Evolutionary conservation across 2,113 vertebrate genomes (phyloP).

Genomic region (Rhinogobius similis): DNA sequence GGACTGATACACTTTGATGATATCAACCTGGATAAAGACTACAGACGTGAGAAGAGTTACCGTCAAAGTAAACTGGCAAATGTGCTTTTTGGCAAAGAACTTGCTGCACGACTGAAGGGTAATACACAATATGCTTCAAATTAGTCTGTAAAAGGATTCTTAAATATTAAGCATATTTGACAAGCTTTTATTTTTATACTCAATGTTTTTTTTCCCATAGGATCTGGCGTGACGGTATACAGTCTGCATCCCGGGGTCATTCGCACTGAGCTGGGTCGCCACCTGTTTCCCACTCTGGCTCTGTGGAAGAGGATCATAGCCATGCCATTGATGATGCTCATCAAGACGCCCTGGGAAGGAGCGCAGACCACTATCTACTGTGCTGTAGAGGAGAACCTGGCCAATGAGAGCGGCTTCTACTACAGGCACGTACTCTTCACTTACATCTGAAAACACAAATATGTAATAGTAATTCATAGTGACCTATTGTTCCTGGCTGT

Average conservation of each 20-base stretch:
- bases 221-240: conserved; percentile 70
- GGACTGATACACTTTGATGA: conserved; percentile 77
- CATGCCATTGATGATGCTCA: conserved; percentile 22
- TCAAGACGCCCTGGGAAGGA: conserved; percentile 71
- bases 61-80: conserved; percentile 79
- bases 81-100: conserved; percentile 72
- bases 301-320: conserved; percentile 56
- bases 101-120: conserved; percentile 73
- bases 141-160: neutral
- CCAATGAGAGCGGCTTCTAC: conserved; percentile 68
- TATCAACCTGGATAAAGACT: conserved; percentile 72
- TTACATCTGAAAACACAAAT: neutral
- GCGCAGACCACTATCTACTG: conserved; percentile 77
- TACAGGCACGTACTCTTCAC: conserved; percentile 68
- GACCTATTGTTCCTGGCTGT: conserved; percentile 7
- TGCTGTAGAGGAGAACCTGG: conserved; percentile 70
- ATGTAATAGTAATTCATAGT: neutral
- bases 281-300: conserved; percentile 43
- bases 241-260: conserved; percentile 78
- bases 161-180: neutral
- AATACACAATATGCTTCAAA: neutral
- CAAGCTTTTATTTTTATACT: neutral
- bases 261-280: conserved; percentile 69
- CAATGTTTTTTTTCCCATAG: conserved; percentile 38
- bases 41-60: conserved; percentile 60